Conservation (phyloP, 1,140 invertebrate species). For the Hestina assimilis region DNA sequence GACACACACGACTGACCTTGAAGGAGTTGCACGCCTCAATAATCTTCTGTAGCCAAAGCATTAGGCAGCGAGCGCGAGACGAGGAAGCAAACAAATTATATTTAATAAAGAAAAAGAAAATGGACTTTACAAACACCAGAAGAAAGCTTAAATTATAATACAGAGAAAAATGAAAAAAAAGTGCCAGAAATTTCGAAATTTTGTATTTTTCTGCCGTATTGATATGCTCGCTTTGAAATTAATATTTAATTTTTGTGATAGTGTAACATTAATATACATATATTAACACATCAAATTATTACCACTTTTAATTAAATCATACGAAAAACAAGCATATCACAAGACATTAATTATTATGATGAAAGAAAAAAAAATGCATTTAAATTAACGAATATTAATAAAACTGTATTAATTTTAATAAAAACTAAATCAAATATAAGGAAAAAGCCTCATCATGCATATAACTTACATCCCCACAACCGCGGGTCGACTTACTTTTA, state of each 20-base stretch:
- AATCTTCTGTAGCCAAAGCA: conserved; percentile 87
- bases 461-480: conserved; percentile 41
- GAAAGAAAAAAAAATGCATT: not conserved
- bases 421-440: conserved; percentile 12
- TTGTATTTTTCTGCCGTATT: not conserved
- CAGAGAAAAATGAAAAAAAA: not conserved
- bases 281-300: not conserved
- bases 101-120: conserved; percentile 42
- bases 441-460: conserved; percentile 41
- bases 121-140: not conserved
- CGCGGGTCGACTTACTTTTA: conserved; percentile 65
- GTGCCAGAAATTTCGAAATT: not conserved
- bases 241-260: not conserved
- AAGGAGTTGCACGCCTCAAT: conserved; percentile 93
- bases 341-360: not conserved
- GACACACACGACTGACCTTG: conserved; percentile 84
- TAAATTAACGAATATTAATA: not conserved
- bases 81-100: conserved; percentile 68
- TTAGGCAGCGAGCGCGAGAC: conserved; percentile 52
- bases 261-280: not conserved
- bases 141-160: conserved; percentile 7
- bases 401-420: not conserved
- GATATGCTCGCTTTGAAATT: not conserved
- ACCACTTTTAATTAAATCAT: not conserved
- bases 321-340: not conserved